Evolutionary conservation across 2,113 vertebrate species (phyloP), one percentile per base, ranked within the genome.

Genomic region (Cynoglossus semilaevis): DNA sequence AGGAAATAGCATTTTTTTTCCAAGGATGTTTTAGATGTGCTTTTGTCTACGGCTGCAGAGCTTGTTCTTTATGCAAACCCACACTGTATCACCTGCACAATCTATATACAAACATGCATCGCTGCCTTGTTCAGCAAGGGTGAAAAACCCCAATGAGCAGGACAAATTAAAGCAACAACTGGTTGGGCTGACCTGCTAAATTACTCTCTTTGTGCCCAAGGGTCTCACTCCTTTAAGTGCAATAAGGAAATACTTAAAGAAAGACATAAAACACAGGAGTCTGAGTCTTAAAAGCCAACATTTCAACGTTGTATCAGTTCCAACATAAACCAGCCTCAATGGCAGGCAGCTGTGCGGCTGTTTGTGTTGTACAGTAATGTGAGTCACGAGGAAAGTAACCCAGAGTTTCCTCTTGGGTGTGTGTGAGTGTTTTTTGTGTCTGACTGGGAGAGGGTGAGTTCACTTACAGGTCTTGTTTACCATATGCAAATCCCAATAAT

Each of bases 331-430:
- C 73, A 38, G 36, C 9, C 58, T 48, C 63, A 77, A 62, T 56
- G 50, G 43, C 17, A 74, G 67, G 84, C 82, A 82, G 78, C 83
- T 76, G 74, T 70, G 68, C 46, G 38, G 41, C 70, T 46, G 51
- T 72, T 67, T 58, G 69, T 70, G 56, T 67, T 38, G 62, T 59
- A 59, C n/a, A 3, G 57, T 84, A 85, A 89, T 85, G 77, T 57
- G 71, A 74, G 80, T 85, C 88, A 90, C 63, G 56, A 87, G 83
- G 67, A 58, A 49, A 44, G 57, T 51, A 60, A 76, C 61, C 48
- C 41, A 66, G 57, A 67, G 45, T 59, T 61, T 66, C 51, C 56
- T 60, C 15, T 43, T 46, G 8, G n/a, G 18, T 44, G 36, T 53
- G 29, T 47, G 34, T 51, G 22, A 43, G 48, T 58, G 45, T 14